Evolutionary conservation across 1,140 invertebrate genomes (phyloP), one percentile per base, ranked within the genome.

Genomic region (Hydropsyche tenuis): DNA sequence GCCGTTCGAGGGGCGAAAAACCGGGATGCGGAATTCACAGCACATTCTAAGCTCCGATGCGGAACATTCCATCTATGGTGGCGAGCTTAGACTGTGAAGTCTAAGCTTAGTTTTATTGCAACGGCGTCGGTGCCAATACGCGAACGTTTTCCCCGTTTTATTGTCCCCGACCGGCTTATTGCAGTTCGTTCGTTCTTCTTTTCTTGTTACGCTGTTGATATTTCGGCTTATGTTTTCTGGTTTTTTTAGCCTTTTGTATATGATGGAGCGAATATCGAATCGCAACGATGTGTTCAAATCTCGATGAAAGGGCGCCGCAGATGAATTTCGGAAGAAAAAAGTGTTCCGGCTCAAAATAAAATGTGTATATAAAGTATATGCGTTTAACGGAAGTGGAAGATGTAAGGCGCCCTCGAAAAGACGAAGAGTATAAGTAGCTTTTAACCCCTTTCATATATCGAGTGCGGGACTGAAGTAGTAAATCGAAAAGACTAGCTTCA

Each of bases 161-260:
- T 68, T 68, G 65, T 68, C 22, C 23, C 22, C 7, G 18, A n/a
- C 3, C 65, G 65, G 65, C 65, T 68, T 68, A 68, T 68, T 68
- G 65, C 65, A 68, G 63, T 65, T 65, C 56, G 56, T 65, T 65
- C 63, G 30, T 43, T 7, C 23, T 37, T 45, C 22, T 45, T 22
- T 37, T 45, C 22, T 42, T 6, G 20, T 48, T 68, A 5, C 22
- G 43, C 30, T 51, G 43, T 48, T 48, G 65, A 68, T 68, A 51
- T 68, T 51, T 68, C 20, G 43, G 46, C 45, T 48, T 48, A 42
- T 51, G 25, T 46, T 43, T n/a, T n/a, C n/a, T n/a, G n/a, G n/a
- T n/a, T n/a, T 65, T 65, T 65, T 20, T 22, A 63, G 12, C 25
- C 2, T 11, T 11, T 37, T 37, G 9, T 3, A 37, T 3, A 37